A percentile compares a stretch with the other conserved stretches of the same genome.
phyloP scores from a whole-genome alignment of 2,797 vertebrate species.

The Pseudocheirus occidentalis region DNA sequence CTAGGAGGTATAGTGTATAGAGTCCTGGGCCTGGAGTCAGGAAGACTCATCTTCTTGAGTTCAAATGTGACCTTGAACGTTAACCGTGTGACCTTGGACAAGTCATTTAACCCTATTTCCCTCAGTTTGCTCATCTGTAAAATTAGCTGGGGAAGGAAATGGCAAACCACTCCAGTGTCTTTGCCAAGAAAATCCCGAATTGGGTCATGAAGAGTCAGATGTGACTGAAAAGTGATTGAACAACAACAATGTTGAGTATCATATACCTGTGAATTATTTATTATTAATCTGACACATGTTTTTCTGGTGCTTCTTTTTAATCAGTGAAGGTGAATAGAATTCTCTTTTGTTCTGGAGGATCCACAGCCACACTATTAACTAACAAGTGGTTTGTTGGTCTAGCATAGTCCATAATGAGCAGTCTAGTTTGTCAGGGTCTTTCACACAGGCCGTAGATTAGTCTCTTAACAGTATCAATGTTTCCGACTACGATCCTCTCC shows the following conservation, averaged over 20 bases:
- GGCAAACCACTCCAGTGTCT: background rate
- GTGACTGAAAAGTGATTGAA: background rate
- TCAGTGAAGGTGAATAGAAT: background rate
- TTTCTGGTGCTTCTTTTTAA: background rate
- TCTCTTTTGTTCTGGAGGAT: background rate
- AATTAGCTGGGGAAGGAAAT: background rate
- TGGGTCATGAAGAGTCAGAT: background rate
- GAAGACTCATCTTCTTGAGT: background rate
- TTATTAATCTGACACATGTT: background rate
- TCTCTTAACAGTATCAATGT: background rate
- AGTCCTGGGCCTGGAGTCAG: background rate
- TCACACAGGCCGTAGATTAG: background rate
- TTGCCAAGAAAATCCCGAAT: background rate
- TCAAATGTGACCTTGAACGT: constrained; percentile 30
- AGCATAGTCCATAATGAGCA: background rate
- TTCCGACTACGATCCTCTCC: background rate
- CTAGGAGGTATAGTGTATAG: background rate
- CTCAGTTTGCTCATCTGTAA: constrained; percentile 36
- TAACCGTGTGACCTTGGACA: constrained; percentile 8
- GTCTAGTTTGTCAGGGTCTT: background rate
- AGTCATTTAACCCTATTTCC: background rate
- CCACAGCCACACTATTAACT: background rate
- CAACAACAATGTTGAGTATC: background rate
- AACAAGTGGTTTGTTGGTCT: background rate
- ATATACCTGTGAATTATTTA: background rate